These are phyloP conservation scores for Ictidomys tridecemlineatus DNA, from an alignment of 2,113 vertebrate species.

Conservation along the genomic window DNA sequence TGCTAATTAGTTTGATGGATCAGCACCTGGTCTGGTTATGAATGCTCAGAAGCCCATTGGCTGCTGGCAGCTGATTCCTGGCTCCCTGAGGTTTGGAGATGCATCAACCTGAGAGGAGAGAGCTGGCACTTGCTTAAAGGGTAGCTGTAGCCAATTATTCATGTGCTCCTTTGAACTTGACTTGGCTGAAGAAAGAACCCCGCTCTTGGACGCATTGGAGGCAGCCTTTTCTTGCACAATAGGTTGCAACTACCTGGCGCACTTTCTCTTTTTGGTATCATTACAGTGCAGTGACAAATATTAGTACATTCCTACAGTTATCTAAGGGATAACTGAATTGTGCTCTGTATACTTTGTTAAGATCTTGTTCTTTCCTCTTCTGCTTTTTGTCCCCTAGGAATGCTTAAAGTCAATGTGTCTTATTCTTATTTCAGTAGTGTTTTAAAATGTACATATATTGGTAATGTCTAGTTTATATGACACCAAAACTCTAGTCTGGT, in stretches of 20 bases:
- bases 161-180: slow-evolving; percentile 76
- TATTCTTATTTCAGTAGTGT: background rate
- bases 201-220: slow-evolving; percentile 53
- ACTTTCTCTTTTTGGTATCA: slow-evolving; percentile 28
- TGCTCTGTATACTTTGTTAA: background rate
- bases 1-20: slow-evolving; percentile 86
- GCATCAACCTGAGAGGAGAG: slow-evolving; percentile 74
- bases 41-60: slow-evolving; percentile 79
- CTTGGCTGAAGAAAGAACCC: slow-evolving; percentile 66
- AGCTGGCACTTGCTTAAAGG: slow-evolving; percentile 78
- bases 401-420: background rate
- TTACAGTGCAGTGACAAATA: slow-evolving; percentile 36
- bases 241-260: slow-evolving; percentile 33
- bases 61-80: slow-evolving; percentile 78
- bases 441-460: background rate
- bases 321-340: background rate
- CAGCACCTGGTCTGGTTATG: slow-evolving; percentile 82
- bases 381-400: background rate
- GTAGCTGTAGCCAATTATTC: slow-evolving; percentile 80
- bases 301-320: background rate
- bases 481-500: background rate
- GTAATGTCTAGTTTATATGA: background rate
- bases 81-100: slow-evolving; percentile 80
- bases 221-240: slow-evolving; percentile 59
- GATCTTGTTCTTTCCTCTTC: background rate